Evolutionary conservation across 1,140 invertebrate species (phyloP).

Genomic region (Trinorchestia longiramus): DNA sequence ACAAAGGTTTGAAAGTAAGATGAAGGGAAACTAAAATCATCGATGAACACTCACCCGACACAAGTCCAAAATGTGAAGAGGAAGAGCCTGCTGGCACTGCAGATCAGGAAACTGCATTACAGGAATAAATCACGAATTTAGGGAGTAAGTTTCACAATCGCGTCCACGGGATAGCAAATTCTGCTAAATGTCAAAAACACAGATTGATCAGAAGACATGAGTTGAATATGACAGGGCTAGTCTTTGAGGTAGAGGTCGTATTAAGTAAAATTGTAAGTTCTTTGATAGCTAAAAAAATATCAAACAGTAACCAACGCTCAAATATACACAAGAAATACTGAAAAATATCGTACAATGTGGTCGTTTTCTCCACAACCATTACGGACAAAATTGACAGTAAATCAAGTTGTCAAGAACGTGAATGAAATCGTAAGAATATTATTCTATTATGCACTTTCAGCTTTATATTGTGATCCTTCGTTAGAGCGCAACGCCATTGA

Average conservation of each 20-base stretch:
- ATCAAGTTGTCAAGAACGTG: neutral
- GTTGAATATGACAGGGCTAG: neutral
- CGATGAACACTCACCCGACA: neutral
- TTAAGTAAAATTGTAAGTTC: neutral
- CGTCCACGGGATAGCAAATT: neutral
- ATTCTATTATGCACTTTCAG: neutral
- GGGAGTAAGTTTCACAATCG: neutral
- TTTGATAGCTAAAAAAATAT: neutral
- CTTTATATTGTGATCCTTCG: too few relatives aligned
- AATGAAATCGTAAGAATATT: neutral
- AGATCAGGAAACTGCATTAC: neutral
- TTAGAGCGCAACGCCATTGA: neutral
- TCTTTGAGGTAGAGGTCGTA: neutral
- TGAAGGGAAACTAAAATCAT: neutral
- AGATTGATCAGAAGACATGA: neutral
- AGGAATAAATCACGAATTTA: neutral
- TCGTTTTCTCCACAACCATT: neutral
- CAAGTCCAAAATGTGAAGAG: neutral
- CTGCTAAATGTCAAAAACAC: neutral
- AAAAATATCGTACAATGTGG: neutral
- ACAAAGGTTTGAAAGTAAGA: neutral
- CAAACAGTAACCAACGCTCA: neutral
- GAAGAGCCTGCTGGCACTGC: neutral
- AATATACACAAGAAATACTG: neutral
- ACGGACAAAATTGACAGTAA: neutral